Evolutionary conservation across 2,113 vertebrate species (phyloP).

Genomic region (Alectura lathami): DNA sequence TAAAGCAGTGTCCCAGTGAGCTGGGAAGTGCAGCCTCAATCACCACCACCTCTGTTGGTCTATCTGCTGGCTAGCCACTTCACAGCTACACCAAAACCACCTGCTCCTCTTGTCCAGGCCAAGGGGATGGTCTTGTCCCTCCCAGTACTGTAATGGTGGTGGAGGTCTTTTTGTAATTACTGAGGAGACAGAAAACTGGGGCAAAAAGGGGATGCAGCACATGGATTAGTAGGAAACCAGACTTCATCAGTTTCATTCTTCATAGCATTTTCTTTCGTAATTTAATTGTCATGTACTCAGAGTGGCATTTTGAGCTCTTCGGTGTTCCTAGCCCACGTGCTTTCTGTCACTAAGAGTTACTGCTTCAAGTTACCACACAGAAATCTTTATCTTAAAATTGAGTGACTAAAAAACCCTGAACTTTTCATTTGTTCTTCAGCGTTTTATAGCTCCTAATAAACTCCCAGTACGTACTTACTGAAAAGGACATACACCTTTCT

Average conservation of each 20-base stretch:
- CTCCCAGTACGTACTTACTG: not conserved
- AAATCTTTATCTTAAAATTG: conserved; percentile 26
- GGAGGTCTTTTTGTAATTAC: not conserved
- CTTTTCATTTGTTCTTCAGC: not conserved
- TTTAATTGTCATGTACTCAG: not conserved
- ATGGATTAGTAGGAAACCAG: not conserved
- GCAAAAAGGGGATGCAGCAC: not conserved
- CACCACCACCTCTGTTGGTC: not conserved
- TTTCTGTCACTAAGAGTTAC: conserved; percentile 8
- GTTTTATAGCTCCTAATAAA: conserved; percentile 19
- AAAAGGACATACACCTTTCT: not conserved
- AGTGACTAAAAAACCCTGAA: not conserved
- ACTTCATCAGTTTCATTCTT: not conserved
- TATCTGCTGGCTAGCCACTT: not conserved
- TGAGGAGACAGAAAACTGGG: fast-evolving
- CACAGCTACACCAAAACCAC: not conserved
- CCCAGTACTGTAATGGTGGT: not conserved
- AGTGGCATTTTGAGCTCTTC: not conserved
- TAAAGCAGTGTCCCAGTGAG: not conserved
- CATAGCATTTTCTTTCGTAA: not conserved
- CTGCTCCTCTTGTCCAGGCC: not conserved
- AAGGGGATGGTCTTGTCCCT: not conserved
- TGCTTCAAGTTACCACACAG: not conserved
- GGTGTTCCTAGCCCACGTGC: not conserved
- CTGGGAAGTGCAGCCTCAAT: not conserved